Evolutionary conservation across 2,113 vertebrate species (phyloP), one percentile per base, ranked within the genome.

Genomic region (Sylvietta virens): DNA sequence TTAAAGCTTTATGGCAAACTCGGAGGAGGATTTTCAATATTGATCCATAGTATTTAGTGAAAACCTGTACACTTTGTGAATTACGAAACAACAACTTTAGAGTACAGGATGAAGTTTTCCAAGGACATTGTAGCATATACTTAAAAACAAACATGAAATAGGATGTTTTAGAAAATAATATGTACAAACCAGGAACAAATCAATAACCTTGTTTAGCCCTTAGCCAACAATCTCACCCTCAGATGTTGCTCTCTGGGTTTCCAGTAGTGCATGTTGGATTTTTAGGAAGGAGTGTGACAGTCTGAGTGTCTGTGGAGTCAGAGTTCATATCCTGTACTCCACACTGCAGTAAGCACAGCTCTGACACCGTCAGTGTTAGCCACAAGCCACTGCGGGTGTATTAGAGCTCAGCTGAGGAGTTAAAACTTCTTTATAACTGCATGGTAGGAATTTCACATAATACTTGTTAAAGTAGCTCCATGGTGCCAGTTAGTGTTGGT

Each of bases 281-380:
- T 71, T 67, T 37, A 37, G 9, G 48, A 27, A 33, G 58, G 40
- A 45, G 7, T 33, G 11, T 22, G n/a, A 6, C 15, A n/a, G 19
- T 48, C 12, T 37, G 10, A n/a, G 30, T 27, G 33, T 71, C 50
- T 0, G 0, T 67, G 33, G 24, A 44, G 26, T 71, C 47, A 22
- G 53, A 35, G 35, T 64, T 24, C 9, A 0, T 27, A 28, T 64
- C 45, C 4, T 40, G 15, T 20, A 44, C 27, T 18, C 11, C 44
- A 1, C 39, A n/a, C 24, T 16, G 19, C 13, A 26, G 33, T 5
- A 6, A 54, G 47, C 48, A 33, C 22, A 65, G 80, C 65, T 74
- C 56, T 60, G 44, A 16, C 19, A 31, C 37, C 3, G 0, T 45
- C 39, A 14, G 1, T 10, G 18, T 21, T 44, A 53, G 61, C 37